These are phyloP conservation scores for Ophion ellenae DNA, from an alignment of 2,888 invertebrate genomes.

Conservation along the genomic window DNA sequence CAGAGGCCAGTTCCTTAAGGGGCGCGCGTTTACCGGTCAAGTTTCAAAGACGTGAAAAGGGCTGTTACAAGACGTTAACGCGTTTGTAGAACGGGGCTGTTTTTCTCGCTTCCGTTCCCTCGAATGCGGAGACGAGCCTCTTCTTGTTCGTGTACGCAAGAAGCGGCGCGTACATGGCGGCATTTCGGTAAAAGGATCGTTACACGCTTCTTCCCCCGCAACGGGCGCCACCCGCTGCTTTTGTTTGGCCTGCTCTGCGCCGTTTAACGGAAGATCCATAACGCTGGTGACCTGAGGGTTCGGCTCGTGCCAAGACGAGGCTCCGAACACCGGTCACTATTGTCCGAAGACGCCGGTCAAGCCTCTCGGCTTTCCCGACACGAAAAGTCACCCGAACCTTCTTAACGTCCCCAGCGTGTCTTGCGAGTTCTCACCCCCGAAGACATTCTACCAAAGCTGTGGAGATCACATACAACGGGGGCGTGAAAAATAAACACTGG, in stretches of 20 bases:
- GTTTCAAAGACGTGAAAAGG: slow-evolving; percentile 60
- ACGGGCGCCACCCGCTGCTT: slow-evolving; percentile 69
- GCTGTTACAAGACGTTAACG: slow-evolving; percentile 60
- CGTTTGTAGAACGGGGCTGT: slow-evolving; percentile 56
- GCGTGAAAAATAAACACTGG: slow-evolving; percentile 51
- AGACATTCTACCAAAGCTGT: not conserved
- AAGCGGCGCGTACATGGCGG: not conserved
- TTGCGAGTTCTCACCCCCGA: slow-evolving; percentile 42
- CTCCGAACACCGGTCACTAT: slow-evolving; percentile 58
- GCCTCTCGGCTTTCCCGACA: slow-evolving; percentile 22
- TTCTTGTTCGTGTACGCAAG: not conserved
- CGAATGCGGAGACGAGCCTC: not conserved
- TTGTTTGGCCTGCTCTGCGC: slow-evolving; percentile 67
- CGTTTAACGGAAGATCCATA: slow-evolving; percentile 60
- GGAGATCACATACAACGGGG: slow-evolving; percentile 9
- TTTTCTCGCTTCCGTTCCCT: not conserved
- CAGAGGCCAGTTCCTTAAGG: slow-evolving; percentile 35
- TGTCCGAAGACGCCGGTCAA: slow-evolving; percentile 53
- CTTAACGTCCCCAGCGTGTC: slow-evolving; percentile 24
- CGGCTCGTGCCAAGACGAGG: slow-evolving; percentile 56
- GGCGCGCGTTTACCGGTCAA: slow-evolving; percentile 64
- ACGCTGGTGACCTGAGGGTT: slow-evolving; percentile 27
- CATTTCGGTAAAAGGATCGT: slow-evolving; percentile 54
- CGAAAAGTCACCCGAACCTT: slow-evolving; percentile 48
- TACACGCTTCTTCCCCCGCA: slow-evolving; percentile 65